phyloP scores from a whole-genome alignment of 2,113 vertebrate genomes.

The Rhea americana region DNA sequence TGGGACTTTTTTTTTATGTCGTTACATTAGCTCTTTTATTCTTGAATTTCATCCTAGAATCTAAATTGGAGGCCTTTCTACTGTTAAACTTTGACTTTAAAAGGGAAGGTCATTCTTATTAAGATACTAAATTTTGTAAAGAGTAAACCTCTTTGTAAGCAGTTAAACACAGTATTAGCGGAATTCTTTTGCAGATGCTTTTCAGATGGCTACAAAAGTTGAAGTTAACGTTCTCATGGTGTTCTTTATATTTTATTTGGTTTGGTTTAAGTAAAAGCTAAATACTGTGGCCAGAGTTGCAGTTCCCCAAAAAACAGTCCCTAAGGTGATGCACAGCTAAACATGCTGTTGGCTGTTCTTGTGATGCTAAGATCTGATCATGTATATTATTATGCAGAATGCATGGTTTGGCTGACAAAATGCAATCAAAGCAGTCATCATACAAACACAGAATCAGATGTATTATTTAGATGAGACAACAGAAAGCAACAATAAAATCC shows the following conservation, averaged over 20 bases:
- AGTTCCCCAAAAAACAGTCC: not conserved
- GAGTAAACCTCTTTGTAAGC: too few species aligned
- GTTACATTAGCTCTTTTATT: not conserved
- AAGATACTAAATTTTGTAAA: too few species aligned
- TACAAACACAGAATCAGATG: not conserved
- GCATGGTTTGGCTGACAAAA: not conserved
- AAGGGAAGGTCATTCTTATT: too few species aligned
- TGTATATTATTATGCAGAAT: not conserved
- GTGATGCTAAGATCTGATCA: not conserved
- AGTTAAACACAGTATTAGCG: too few species aligned
- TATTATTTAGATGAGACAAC: fast-evolving
- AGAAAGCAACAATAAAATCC: not conserved
- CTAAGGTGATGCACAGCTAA: not conserved
- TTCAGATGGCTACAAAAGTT: not conserved
- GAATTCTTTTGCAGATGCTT: not conserved
- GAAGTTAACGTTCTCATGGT: not conserved
- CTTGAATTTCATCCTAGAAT: not conserved
- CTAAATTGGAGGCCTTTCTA: too few species aligned
- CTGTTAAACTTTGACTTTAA: too few species aligned
- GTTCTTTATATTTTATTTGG: not conserved
- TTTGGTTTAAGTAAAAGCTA: not conserved
- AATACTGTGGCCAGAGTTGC: not conserved
- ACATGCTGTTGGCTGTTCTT: not conserved
- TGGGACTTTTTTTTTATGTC: not conserved
- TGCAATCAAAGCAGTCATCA: not conserved